These are phyloP conservation scores for Bubo scandiacus DNA, from an alignment of 2,113 vertebrate genomes.

Conservation along the genomic window DNA sequence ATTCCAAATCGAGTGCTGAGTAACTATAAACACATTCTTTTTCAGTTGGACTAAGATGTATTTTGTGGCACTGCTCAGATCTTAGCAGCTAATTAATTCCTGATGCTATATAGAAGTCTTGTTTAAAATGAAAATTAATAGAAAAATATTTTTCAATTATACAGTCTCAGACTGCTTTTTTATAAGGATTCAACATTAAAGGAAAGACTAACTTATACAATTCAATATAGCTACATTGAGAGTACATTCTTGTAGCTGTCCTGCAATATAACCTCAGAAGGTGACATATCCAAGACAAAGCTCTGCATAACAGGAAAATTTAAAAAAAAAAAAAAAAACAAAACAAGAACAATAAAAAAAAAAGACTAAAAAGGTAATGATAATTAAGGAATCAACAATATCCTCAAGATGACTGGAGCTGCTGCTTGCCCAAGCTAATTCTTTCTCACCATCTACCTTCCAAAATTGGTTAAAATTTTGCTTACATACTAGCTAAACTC, in stretches of 20 bases:
- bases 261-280: neutral
- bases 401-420: neutral
- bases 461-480: neutral
- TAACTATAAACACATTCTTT: slow-evolving; percentile 10
- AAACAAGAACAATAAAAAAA: accelerated
- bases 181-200: neutral
- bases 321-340: too few species aligned
- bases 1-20: neutral
- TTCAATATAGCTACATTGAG: neutral
- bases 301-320: neutral
- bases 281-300: neutral
- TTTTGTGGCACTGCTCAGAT: slow-evolving; percentile 1
- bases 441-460: neutral
- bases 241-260: neutral
- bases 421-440: neutral
- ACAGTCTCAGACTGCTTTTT: neutral
- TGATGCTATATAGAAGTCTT: neutral
- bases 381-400: neutral
- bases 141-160: neutral
- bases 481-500: neutral
- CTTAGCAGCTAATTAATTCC: neutral
- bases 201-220: neutral
- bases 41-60: neutral
- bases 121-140: neutral
- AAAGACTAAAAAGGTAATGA: neutral